Percentiles rank a stretch among this genome's conserved stretches.
These are phyloP conservation scores for Paedocypris sp. DNA, from an alignment of 2,113 vertebrate genomes.

Conservation along the genomic window DNA sequence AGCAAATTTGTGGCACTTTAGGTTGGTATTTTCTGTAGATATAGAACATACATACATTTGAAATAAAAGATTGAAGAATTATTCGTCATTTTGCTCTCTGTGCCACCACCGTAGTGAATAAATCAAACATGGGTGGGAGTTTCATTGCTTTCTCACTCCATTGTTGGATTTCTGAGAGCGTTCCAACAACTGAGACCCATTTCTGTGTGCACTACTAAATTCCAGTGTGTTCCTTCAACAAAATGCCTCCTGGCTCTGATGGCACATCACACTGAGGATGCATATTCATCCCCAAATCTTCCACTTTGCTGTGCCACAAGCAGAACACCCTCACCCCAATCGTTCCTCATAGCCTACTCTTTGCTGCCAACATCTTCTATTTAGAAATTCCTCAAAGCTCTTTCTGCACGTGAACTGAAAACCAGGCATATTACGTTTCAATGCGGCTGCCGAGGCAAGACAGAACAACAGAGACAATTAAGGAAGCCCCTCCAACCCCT, in stretches of 20 bases:
- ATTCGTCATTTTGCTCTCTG: background rate
- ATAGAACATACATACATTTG: too few species aligned
- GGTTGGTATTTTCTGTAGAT: too few species aligned
- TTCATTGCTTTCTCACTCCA: background rate
- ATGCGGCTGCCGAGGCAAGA: constrained; percentile 58
- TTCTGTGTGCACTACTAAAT: constrained; percentile 1
- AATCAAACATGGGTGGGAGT: constrained; percentile 54
- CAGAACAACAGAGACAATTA: constrained; percentile 63
- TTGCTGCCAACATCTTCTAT: constrained; percentile 53
- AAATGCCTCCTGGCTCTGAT: constrained; percentile 25
- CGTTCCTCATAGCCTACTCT: constrained; percentile 32
- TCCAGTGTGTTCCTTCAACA: constrained; percentile 33
- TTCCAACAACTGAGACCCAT: background rate
- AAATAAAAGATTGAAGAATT: too few species aligned
- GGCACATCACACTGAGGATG: background rate
- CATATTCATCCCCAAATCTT: constrained; percentile 2
- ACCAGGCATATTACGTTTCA: constrained; percentile 55
- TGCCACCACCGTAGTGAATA: background rate
- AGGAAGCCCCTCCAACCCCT: constrained; percentile 44
- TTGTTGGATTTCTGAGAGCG: too few species aligned
- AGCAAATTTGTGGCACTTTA: too few species aligned
- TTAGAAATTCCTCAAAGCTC: constrained; percentile 56
- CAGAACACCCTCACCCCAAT: constrained; percentile 7
- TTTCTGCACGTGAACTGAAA: constrained; percentile 44
- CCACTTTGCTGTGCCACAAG: constrained; percentile 4